Evolutionary conservation across 2,113 vertebrate species (phyloP), one percentile per base, ranked within the genome.

Genomic region (Gymnobelideus leadbeateri): DNA sequence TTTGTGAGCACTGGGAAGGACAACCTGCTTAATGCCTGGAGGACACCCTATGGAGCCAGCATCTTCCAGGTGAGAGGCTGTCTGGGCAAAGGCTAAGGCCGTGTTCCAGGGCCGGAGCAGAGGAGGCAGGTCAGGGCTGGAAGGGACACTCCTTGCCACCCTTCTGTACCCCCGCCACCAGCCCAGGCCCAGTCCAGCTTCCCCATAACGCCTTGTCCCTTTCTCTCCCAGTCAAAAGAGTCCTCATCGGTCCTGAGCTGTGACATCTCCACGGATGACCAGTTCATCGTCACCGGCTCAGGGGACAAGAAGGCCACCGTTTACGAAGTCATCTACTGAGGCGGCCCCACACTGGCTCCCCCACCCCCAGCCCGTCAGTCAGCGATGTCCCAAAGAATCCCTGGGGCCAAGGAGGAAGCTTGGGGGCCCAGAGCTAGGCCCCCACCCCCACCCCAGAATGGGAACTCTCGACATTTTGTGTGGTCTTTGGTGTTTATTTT

Each of bases 221-320:
- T 24, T n/a, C 28, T 19, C 8, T 25, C 8, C 10, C 96, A 99
- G 99, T 99, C 99, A 0, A 99, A 99, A 98, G 99, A 99, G 92
- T 99, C 99, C 0, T 99, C 99, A 1, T 99, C 99, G 0, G 99
- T 99, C 50, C 99, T 99, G 98, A 99, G 99, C 98, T 99, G 99
- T 0, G 99, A 99, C 52, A 99, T 99, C 98, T 99, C 99, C 49
- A 99, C 99, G 0, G 99, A 99, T 0, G 99, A 99, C 96, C 99
- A 99, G 97, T 99, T 99, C 98, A 99, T 99, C 0, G 99, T 99
- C 94, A 99, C 99, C 0, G 99, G 99, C 96, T 99, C 99, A 0
- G 99, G 99, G 89, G 99, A 99, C 98, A 99, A 99, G 99, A 99
- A 99, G 57, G 99, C 99, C 6, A 99, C 99, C 0, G 99, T 99